Evolutionary conservation across 2,797 vertebrate species (phyloP).

Genomic region (Anolis apletophallus): DNA sequence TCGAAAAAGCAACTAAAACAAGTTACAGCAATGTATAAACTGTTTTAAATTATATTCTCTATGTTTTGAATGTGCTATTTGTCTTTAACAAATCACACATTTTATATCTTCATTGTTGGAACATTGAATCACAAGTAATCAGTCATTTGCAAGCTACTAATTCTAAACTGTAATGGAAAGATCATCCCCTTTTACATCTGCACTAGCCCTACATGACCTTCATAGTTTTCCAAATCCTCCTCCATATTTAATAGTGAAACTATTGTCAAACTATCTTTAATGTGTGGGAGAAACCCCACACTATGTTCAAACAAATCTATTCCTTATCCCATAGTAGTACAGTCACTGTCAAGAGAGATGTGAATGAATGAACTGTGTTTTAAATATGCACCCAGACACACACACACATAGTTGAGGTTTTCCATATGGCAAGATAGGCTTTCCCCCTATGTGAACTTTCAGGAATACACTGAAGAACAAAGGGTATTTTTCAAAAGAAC

Average conservation of each 20-base stretch:
- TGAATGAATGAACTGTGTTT: slow-evolving; percentile 34
- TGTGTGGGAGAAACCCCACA: neutral
- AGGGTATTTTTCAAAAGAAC: neutral
- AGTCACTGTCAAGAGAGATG: neutral
- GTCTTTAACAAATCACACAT: too few relatives aligned
- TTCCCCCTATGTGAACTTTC: slow-evolving; percentile 48
- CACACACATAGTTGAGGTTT: slow-evolving; percentile 36
- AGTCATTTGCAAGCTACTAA: neutral
- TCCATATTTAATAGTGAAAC: slow-evolving; percentile 2
- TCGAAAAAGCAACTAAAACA: too few relatives aligned
- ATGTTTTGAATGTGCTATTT: too few relatives aligned
- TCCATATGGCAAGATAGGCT: slow-evolving; percentile 56
- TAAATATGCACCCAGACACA: neutral
- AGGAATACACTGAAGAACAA: neutral
- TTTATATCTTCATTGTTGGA: neutral
- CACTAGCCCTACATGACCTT: neutral
- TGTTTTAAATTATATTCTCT: too few relatives aligned
- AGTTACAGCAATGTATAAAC: too few relatives aligned
- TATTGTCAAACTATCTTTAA: slow-evolving; percentile 29
- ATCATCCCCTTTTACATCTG: neutral
- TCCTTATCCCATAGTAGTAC: slow-evolving; percentile 32
- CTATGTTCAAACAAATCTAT: slow-evolving; percentile 26
- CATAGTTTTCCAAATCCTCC: neutral
- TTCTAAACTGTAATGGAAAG: neutral
- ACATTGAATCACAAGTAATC: neutral